Evolutionary conservation across 1,140 invertebrate species (phyloP).

Genomic region (Heliothis subflexa): DNA sequence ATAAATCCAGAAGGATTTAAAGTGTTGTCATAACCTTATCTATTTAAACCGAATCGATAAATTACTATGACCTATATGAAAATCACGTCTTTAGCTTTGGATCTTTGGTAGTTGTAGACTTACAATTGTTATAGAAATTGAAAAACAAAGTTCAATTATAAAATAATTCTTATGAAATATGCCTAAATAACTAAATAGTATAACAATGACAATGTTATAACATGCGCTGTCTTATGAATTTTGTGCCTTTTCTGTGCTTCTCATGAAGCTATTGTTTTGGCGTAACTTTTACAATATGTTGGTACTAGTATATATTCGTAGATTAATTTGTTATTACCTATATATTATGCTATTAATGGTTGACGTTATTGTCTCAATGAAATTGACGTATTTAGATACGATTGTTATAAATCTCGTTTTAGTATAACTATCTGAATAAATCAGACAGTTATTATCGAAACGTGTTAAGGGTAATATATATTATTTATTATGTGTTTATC

Average conservation of each 20-base stretch:
- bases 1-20: too few species aligned
- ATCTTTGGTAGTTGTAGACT: conserved; percentile 10
- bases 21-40: too few species aligned
- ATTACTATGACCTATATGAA: background rate
- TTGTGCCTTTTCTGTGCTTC: conserved; percentile 81
- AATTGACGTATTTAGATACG: conserved; percentile 43
- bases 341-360: conserved; percentile 30
- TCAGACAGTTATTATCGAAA: conserved; percentile 15
- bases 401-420: conserved; percentile 28
- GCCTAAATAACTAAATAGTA: conserved; percentile 53
- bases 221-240: conserved; percentile 82
- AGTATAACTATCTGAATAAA: conserved; percentile 29
- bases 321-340: conserved; percentile 44
- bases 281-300: conserved; percentile 54
- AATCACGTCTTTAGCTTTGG: background rate
- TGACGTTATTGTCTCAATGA: conserved; percentile 41
- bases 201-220: conserved; percentile 41
- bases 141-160: conserved; percentile 47
- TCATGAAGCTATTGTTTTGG: conserved; percentile 72
- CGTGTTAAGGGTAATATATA: conserved; percentile 34
- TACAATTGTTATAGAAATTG: conserved; percentile 13
- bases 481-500: conserved; percentile 40
- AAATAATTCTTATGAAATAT: conserved; percentile 38
- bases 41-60: background rate
- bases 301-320: conserved; percentile 37